Evolutionary conservation across 35 echinoderm and acorn worm species (phyloP), one percentile per base, ranked within the genome.

Genomic region (Eucidaris tribuloides): DNA sequence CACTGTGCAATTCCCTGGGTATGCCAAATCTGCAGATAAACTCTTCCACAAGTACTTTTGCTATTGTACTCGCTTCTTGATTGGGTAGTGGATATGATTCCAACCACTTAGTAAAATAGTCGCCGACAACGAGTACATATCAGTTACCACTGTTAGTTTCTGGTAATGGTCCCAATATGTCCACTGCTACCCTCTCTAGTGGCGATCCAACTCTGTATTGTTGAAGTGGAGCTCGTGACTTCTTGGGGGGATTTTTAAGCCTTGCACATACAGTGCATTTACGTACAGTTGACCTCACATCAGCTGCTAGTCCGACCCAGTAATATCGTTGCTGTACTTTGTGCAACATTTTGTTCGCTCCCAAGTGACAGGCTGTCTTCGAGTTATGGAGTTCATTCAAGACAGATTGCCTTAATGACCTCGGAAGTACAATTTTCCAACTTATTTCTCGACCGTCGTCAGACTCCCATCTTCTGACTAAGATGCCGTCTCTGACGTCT

Each of bases 121-220:
- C 87, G 15, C 74, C 76, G 36, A 85, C 54, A 9, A 94, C 86
- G 15, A 89, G 48, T 6, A 89, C 61, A 43, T 94, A 94, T 5
- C 57, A 38, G 57, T 89, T 88, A 15, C 92, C 92, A 46, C 68
- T 54, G n/a, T 87, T 49, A n/a, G 70, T 83, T 25, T 65, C 83
- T 37, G 82, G 92, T 30, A 96, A 76, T n/a, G 93, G 93, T 20
- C 93, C 87, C 2, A 87, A n/a, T 3, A 87, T 91, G 60, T 91
- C 88, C 22, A 91, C 78, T 20, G 93, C 88, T 38, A 90, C 88
- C n/a, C 87, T 74, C 17, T 96, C 93, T 34, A 96, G 20, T 0
- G 92, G 87, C 19, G 61, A 78, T n/a, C 82, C 82, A 45, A 91
- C 71, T 49, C 32, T 49, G 41, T 85, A 84, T 71, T 91, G 45